Conservation (phyloP, 35 echinoderm and acorn worm species). For the Apostichopus parvimensis region DNA sequence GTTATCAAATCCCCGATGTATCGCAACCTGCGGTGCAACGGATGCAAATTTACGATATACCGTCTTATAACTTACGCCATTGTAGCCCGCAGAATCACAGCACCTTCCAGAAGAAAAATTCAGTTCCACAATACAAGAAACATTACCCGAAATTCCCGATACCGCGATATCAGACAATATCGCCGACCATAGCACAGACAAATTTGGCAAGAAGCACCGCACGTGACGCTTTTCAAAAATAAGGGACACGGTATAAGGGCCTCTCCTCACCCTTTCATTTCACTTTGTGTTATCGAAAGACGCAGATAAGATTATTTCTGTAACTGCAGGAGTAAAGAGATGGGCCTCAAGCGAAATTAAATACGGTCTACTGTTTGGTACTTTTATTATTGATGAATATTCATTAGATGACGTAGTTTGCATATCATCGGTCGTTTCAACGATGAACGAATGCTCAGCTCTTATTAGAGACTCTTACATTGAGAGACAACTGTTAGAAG, state of each 20-base stretch:
- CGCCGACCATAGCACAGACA: no score
- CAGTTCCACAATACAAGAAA: neutral
- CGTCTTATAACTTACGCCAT: slow-evolving; percentile 10
- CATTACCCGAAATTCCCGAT: neutral
- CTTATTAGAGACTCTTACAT: slow-evolving; percentile 35
- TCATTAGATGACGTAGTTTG: no score
- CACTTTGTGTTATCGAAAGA: no score
- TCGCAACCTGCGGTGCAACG: neutral
- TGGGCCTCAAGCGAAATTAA: no score
- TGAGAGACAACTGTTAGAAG: slow-evolving; percentile 4
- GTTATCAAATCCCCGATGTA: neutral
- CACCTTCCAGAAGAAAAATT: neutral
- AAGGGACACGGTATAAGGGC: no score
- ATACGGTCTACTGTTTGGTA: no score
- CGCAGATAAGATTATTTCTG: no score
- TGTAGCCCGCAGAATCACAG: neutral
- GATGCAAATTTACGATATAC: neutral
- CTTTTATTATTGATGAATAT: no score
- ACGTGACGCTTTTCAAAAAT: no score
- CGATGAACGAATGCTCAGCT: slow-evolving; percentile 29
- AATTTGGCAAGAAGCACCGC: no score
- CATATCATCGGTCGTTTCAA: neutral
- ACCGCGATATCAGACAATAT: neutral
- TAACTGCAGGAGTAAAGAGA: no score
- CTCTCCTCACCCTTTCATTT: no score